phyloP scores from a whole-genome alignment of 2,113 vertebrate species.

The Chamaetylas fuelleborni region DNA sequence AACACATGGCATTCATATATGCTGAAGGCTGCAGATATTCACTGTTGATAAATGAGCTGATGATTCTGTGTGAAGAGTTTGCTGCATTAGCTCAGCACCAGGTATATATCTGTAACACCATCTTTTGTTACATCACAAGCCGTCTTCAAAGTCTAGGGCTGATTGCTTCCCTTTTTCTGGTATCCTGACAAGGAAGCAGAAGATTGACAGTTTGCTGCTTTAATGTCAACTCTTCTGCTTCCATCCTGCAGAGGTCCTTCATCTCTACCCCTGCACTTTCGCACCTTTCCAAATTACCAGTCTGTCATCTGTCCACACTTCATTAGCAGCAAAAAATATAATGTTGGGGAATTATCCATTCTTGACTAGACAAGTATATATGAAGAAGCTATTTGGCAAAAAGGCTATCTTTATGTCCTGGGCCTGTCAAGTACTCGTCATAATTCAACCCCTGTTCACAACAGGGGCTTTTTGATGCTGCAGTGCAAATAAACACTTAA shows the following conservation, averaged over 20 bases:
- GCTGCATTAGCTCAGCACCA: not conserved
- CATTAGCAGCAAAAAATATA: not conserved
- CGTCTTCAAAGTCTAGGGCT: not conserved
- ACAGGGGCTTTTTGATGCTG: not conserved
- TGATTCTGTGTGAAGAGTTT: not conserved
- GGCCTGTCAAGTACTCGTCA: not conserved
- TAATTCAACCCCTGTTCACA: not conserved
- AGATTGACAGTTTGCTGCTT: not conserved
- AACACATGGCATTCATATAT: not conserved
- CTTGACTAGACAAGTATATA: not conserved
- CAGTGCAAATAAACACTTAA: not conserved
- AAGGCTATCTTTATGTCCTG: not conserved
- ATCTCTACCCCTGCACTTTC: not conserved
- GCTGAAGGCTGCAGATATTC: not conserved
- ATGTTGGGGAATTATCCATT: not conserved
- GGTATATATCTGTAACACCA: not conserved
- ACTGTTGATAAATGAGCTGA: not conserved
- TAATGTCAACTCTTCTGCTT: not conserved
- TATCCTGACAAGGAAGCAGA: not conserved
- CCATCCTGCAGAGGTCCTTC: not conserved
- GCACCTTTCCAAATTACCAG: not conserved
- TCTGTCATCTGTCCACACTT: not conserved
- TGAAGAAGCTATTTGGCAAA: not conserved
- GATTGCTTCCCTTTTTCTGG: not conserved
- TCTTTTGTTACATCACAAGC: not conserved